Evolutionary conservation across 2,888 invertebrate genomes (phyloP).

Genomic region (Diarsia dahlii): DNA sequence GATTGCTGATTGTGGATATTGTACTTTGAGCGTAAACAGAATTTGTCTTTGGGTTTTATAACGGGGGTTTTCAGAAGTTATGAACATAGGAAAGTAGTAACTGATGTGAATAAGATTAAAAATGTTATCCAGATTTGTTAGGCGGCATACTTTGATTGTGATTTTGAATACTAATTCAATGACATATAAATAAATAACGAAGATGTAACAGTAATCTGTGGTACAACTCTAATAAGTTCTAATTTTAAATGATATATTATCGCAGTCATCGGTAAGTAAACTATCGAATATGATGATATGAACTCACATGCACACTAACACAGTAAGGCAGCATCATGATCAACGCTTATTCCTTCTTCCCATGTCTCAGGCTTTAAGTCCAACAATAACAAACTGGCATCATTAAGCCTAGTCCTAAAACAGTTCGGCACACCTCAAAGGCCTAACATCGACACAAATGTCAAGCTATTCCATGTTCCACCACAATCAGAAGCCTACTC

Average conservation of each 20-base stretch:
- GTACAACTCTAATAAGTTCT: background rate
- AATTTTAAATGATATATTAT: background rate
- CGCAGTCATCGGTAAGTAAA: background rate
- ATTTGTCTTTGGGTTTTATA: constrained; percentile 36
- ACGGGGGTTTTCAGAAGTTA: background rate
- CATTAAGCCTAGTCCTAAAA: background rate
- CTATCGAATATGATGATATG: background rate
- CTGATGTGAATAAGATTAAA: background rate
- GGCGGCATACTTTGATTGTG: background rate
- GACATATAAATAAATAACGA: no score
- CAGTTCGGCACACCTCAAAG: constrained; percentile 54
- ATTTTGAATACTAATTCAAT: background rate
- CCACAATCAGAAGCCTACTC: constrained; percentile 43
- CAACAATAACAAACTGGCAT: background rate
- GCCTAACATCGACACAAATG: constrained; percentile 31
- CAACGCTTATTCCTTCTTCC: background rate
- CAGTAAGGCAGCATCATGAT: background rate
- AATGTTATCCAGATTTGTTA: no score
- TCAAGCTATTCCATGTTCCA: constrained; percentile 42
- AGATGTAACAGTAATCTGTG: background rate
- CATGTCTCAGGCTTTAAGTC: no score
- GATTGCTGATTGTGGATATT: constrained; percentile 55
- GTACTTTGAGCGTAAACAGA: constrained; percentile 45
- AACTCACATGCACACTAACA: background rate
- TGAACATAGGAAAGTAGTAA: background rate